These are phyloP conservation scores for Sebastes oblongus DNA, from an alignment of 2,797 vertebrate genomes.

Conservation along the genomic window DNA sequence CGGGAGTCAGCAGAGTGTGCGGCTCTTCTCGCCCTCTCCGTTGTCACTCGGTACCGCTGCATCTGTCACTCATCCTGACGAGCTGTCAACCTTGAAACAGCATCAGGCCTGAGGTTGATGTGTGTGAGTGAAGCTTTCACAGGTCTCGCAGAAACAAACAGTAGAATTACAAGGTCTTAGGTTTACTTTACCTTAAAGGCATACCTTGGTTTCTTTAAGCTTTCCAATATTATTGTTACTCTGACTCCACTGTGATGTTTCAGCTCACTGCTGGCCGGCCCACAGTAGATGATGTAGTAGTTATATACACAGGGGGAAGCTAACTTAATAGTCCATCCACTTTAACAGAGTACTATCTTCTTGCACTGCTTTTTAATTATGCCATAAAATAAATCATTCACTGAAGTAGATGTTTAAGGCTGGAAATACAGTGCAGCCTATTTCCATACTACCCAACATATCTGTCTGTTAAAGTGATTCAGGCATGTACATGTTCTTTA, in stretches of 20 bases:
- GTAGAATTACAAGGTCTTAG: not conserved
- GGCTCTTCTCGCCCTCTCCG: not conserved
- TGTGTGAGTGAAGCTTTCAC: not conserved
- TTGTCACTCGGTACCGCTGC: slow-evolving; percentile 16
- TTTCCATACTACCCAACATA: not conserved
- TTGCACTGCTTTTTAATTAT: not conserved
- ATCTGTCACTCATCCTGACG: slow-evolving; percentile 51
- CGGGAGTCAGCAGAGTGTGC: slow-evolving; percentile 15
- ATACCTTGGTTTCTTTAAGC: not conserved
- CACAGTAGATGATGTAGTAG: not conserved
- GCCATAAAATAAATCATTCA: not conserved
- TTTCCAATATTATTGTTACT: not conserved
- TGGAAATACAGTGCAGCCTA: not conserved
- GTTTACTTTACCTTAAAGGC: not conserved
- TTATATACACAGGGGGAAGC: not conserved
- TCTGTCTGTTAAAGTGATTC: not conserved
- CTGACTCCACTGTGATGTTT: not conserved
- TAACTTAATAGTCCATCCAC: not conserved
- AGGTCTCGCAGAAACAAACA: not conserved
- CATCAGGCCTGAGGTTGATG: slow-evolving; percentile 7
- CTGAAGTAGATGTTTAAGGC: not conserved
- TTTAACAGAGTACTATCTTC: not conserved
- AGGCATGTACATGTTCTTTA: not conserved
- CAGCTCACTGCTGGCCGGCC: not conserved
- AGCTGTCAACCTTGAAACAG: slow-evolving; percentile 26